Percentiles rank a stretch among this genome's conserved stretches.
Evolutionary conservation across 2,113 vertebrate species (phyloP).

Genomic region (Columba livia): DNA sequence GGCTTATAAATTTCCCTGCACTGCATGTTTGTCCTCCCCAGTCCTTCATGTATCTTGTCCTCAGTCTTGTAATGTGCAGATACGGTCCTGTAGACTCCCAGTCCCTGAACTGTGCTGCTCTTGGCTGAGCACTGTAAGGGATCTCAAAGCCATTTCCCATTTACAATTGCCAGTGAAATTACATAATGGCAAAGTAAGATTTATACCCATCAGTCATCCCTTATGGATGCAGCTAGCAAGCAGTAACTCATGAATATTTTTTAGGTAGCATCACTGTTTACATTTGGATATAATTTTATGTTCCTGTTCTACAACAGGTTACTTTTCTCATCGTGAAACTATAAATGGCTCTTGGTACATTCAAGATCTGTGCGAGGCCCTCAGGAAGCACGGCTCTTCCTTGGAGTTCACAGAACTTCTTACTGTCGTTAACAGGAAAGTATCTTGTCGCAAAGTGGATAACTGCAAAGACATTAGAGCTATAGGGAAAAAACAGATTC

Average conservation of each 20-base stretch:
- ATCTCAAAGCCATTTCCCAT: not conserved
- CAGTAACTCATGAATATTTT: not conserved
- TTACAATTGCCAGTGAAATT: not conserved
- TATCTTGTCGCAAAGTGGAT: conserved; percentile 83
- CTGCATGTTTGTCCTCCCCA: not conserved
- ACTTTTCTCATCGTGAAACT: conserved; percentile 91
- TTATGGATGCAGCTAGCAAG: not conserved
- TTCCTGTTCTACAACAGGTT: conserved; percentile 76
- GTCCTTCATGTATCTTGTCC: not conserved
- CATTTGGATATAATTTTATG: not conserved
- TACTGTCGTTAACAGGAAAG: conserved; percentile 92
- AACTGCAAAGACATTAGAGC: conserved; percentile 58
- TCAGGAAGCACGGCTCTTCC: conserved; percentile 72
- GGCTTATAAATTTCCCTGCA: not conserved
- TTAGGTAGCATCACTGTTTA: not conserved
- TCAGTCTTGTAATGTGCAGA: not conserved
- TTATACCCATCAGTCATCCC: not conserved
- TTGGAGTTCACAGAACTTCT: conserved; percentile 94
- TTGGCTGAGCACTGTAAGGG: not conserved
- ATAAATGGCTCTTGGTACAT: conserved; percentile 93
- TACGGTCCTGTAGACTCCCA: not conserved
- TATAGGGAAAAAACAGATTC: conserved; percentile 94
- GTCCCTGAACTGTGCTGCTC: not conserved
- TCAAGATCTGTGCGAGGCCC: conserved; percentile 80
- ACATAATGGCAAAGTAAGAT: not conserved